phyloP scores from a whole-genome alignment of 2,113 vertebrate species.

The Carlito syrichta region DNA sequence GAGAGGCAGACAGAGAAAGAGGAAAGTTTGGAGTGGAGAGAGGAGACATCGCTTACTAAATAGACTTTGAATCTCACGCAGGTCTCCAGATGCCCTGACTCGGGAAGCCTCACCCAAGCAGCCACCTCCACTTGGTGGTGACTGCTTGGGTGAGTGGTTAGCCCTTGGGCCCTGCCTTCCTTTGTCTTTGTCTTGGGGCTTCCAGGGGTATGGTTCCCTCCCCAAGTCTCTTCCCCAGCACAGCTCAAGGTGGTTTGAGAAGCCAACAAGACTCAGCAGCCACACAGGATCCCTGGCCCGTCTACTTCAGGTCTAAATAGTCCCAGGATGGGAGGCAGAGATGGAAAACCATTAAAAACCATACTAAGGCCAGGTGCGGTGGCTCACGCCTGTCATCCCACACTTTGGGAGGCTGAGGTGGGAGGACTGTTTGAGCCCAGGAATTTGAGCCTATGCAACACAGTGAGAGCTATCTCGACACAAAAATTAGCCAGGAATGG shows the following conservation, averaged over 20 bases:
- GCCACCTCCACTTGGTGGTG: no score
- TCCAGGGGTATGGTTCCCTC: not conserved
- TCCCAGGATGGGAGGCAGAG: not conserved
- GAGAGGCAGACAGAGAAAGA: not conserved
- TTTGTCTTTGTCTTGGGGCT: no score
- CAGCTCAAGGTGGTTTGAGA: fast-evolving
- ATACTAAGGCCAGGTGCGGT: no score
- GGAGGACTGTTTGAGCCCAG: no score
- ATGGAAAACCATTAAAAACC: no score
- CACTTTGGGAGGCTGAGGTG: no score
- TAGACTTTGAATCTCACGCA: not conserved
- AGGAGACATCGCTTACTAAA: not conserved
- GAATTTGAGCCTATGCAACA: no score
- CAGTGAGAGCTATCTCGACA: no score
- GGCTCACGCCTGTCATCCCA: no score
- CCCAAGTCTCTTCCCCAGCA: not conserved
- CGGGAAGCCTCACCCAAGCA: not conserved
- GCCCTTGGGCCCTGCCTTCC: not conserved
- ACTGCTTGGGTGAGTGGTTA: not conserved
- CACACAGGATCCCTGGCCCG: fast-evolving
- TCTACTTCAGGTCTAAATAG: not conserved
- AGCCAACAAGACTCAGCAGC: not conserved
- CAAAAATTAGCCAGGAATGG: no score
- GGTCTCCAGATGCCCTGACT: not conserved
- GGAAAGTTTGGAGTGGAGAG: not conserved